Conservation (phyloP, 2,113 vertebrate genomes). For the Microtus richardsoni region DNA sequence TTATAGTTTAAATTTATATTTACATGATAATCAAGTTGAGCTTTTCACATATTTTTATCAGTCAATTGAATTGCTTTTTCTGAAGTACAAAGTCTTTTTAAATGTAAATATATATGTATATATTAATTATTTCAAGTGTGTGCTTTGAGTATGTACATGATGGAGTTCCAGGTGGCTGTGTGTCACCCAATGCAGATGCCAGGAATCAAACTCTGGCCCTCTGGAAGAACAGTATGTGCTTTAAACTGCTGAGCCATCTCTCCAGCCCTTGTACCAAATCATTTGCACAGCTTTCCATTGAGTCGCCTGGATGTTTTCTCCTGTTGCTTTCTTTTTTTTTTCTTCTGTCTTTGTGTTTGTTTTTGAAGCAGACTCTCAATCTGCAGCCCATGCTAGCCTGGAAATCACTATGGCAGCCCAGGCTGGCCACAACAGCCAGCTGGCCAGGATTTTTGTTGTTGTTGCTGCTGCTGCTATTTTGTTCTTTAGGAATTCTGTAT, state of each 20-base stretch:
- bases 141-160: background rate
- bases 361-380: background rate
- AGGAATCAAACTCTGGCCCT: background rate
- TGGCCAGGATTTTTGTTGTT: background rate
- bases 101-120: no score
- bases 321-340: background rate
- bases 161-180: background rate
- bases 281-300: background rate
- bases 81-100: background rate
- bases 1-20: conserved; percentile 7
- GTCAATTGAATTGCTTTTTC: background rate
- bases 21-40: background rate
- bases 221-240: background rate
- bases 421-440: background rate
- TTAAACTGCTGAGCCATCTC: background rate
- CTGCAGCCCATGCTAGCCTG: background rate
- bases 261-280: background rate
- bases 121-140: background rate
- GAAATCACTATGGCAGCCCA: background rate
- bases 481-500: background rate
- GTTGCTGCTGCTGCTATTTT: no score
- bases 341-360: background rate
- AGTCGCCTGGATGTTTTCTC: background rate
- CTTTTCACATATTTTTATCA: conserved; percentile 24
- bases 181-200: background rate